Conservation (phyloP, 1,140 invertebrate genomes). For the Nixonia krombeini region DNA sequence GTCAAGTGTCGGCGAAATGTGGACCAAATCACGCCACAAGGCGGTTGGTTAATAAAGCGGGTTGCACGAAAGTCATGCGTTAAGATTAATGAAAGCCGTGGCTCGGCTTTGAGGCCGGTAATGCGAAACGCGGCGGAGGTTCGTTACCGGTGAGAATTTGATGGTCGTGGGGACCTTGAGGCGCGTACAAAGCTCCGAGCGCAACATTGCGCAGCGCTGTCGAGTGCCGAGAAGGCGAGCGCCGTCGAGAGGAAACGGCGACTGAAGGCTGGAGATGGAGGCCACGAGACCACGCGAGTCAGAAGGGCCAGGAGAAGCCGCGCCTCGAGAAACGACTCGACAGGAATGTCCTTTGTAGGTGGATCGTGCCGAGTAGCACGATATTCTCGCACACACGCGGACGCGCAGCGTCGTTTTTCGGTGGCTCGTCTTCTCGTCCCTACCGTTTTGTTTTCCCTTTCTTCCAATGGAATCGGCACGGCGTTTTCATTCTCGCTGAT, state of each 20-base stretch:
- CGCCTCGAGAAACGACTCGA: constrained; percentile 54
- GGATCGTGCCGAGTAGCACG: constrained; percentile 31
- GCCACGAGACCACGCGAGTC: constrained; percentile 23
- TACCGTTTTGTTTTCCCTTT: constrained; percentile 4
- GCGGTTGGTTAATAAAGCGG: too few relatives aligned
- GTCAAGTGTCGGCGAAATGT: too few relatives aligned
- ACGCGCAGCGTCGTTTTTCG: constrained; percentile 18
- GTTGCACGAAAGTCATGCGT: too few relatives aligned
- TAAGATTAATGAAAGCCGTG: too few relatives aligned
- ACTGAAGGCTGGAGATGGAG: constrained; percentile 14
- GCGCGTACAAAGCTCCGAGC: neutral
- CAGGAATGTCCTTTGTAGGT: constrained; percentile 60
- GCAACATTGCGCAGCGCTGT: neutral
- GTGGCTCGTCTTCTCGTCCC: constrained; percentile 8
- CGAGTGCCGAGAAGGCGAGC: neutral
- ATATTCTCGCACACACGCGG: constrained; percentile 35
- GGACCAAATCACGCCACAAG: too few relatives aligned
- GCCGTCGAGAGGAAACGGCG: neutral
- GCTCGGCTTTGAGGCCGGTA: too few relatives aligned
- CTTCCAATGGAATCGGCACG: neutral
- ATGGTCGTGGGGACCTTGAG: neutral
- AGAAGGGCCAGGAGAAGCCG: constrained; percentile 39
- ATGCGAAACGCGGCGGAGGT: too few relatives aligned
- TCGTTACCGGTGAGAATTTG: too few relatives aligned
- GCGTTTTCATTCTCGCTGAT: too few relatives aligned